Evolutionary conservation across 2,113 vertebrate species (phyloP), one percentile per base, ranked within the genome.

Genomic region (Labeo rohita): DNA sequence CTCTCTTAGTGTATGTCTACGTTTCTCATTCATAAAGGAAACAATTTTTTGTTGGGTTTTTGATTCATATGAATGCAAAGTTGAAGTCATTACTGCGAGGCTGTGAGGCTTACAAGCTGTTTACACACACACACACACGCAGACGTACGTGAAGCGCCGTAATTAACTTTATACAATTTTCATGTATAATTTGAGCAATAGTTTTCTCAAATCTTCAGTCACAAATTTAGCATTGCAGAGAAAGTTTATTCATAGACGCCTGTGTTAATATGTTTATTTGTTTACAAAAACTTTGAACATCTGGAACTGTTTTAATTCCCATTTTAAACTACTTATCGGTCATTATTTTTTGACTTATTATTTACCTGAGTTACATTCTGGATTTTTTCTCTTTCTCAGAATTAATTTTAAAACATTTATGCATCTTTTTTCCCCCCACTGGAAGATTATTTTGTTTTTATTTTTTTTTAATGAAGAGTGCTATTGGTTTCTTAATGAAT

Each of bases 71-170:
- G 77, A 28, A 28, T 78, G 61, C 78, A 76, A 82, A 72, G 87
- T 82, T 39, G 28, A 52, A 85, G 43, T 28, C 43, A 76, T 87
- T 83, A 86, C 80, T 76, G 39, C 65, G 52, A 39, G 28, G 84
- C 84, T 84, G 87, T 54, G 45, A 85, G 87, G 74, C 65, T 79
- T 74, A 54, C 36, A 68, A 73, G 68, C 82, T 12, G 66, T 70
- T 85, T 21, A 82, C 76, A 85, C 86, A 49, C n/a, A 70, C 80
- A 63, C 11, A 34, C 63, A 34, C 65, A 36, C 65, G 16, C 65
- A 68, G 28, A 65, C 23, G 6, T 28, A 75, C 45, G 10, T 49
- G 13, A 49, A 50, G n/a, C 21, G 2, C 10, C 28, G n/a, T 12
- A 23, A 15, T 66, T 66, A 34, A 34, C 6, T 15, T 34, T 15